Conservation (phyloP, 2,113 vertebrate genomes). For the Anthoscopus minutus region DNA sequence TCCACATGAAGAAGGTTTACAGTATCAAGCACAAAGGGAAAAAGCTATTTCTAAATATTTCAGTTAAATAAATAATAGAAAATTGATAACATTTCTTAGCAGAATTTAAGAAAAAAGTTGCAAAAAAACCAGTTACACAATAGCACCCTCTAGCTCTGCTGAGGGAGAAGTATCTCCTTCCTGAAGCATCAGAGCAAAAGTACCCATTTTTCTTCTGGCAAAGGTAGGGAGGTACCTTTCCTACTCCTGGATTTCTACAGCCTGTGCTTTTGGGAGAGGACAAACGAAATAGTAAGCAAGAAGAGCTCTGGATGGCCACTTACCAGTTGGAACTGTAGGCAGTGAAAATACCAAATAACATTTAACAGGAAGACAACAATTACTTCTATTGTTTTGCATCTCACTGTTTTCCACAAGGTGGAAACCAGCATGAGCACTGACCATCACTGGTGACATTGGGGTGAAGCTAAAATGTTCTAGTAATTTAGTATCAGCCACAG, state of each 20-base stretch:
- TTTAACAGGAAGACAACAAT: background rate
- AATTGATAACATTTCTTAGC: background rate
- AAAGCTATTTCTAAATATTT: background rate
- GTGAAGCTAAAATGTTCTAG: background rate
- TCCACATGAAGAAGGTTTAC: background rate
- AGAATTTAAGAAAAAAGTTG: background rate
- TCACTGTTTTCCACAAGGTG: background rate
- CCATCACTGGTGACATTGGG: background rate
- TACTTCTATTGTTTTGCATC: background rate
- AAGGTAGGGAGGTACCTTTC: background rate
- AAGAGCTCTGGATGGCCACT: background rate
- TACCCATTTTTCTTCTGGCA: background rate
- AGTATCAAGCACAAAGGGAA: background rate
- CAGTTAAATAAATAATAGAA: background rate
- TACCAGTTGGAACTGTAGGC: background rate
- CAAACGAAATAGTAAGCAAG: background rate
- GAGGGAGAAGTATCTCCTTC: background rate
- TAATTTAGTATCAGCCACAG: background rate
- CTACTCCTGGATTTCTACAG: background rate
- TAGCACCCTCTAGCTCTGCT: constrained; percentile 53
- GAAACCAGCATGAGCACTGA: background rate
- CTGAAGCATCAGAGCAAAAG: background rate
- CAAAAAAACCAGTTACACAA: background rate
- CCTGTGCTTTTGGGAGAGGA: background rate
- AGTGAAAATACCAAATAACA: background rate